These are phyloP conservation scores for Cetoscarus ocellatus DNA, from an alignment of 2,797 vertebrate species.

Conservation along the genomic window DNA sequence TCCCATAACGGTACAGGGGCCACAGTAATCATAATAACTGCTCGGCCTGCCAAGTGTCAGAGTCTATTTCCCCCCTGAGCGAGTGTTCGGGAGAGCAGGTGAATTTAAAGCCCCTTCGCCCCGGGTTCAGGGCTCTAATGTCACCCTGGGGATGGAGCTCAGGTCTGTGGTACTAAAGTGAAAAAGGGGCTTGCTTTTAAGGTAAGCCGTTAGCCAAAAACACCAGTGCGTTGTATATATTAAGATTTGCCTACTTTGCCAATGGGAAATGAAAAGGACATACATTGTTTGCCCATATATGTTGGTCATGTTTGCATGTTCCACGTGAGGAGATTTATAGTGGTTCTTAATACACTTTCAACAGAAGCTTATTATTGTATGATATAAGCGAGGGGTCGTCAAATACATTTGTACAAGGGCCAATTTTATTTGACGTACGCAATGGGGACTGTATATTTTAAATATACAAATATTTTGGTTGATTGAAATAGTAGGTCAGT, in stretches of 20 bases:
- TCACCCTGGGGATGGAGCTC: slow-evolving; percentile 17
- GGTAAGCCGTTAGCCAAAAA: slow-evolving; percentile 44
- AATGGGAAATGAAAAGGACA: slow-evolving; percentile 49
- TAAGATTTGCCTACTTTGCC: slow-evolving; percentile 54
- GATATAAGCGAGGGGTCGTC: too few species aligned
- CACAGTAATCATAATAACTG: slow-evolving; percentile 47
- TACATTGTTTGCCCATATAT: slow-evolving; percentile 66
- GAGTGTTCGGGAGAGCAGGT: slow-evolving; percentile 13
- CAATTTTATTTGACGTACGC: too few species aligned
- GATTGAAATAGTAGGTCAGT: too few species aligned
- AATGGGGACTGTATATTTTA: too few species aligned
- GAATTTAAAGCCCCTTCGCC: slow-evolving; percentile 9
- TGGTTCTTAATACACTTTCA: too few species aligned
- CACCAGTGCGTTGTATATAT: slow-evolving; percentile 31
- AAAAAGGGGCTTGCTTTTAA: not conserved
- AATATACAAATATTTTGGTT: too few species aligned
- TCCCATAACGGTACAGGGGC: slow-evolving; percentile 15
- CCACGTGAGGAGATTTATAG: too few species aligned
- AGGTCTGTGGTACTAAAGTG: slow-evolving; percentile 16
- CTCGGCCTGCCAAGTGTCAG: slow-evolving; percentile 37
- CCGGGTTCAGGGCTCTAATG: slow-evolving; percentile 30
- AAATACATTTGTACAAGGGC: too few species aligned
- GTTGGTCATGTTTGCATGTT: too few species aligned
- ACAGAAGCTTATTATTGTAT: too few species aligned
- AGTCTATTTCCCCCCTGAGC: slow-evolving; percentile 24